Evolutionary conservation across 2,888 invertebrate species (phyloP), one percentile per base, ranked within the genome.

Genomic region (Hoplodrina ambigua): DNA sequence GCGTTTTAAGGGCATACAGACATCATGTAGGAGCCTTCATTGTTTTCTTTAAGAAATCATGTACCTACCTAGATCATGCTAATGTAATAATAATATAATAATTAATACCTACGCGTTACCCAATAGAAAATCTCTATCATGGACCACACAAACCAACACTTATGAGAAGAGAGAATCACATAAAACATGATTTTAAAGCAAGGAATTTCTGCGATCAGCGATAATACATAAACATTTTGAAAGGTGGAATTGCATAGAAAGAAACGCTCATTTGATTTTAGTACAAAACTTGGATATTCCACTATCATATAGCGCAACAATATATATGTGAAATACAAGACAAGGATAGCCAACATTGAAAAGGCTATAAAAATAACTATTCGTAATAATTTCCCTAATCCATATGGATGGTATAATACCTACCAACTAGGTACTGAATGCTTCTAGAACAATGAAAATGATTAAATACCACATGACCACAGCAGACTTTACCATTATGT

Each of bases 1-100:
- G 85, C 86, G 87, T 83, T 88, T 88, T 86, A 84, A 86, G 86
- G 85, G 83, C 85, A 84, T 83, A 80, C 81, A 62, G 62, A 69
- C 70, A 81, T 73, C 80, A 64, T 68, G 67, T 60, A 52, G 49
- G 58, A 64, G 52, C 33, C 52, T 78, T 65, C 62, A 71, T 75
- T 65, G 62, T 74, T 67, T 75, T 72, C 41, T 53, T 69, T 46
- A 52, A 52, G 63, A 66, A 59, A 30, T 58, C 46, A 30, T 74
- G 57, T 46, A 49, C 41, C 50, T 46, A 49, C 41, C 50, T 73
- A 60, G 52, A 25, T 25, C 25, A 25, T 67, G 49, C 50, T 59
- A 17, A 3, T 62, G 25, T 70, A n/a, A n/a, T n/a, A n/a, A n/a
- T n/a, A n/a, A n/a, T n/a, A n/a, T 60, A 11, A 54, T 70, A 60